phyloP scores from a whole-genome alignment of 2,113 vertebrate species.

The Sapajus apella region DNA sequence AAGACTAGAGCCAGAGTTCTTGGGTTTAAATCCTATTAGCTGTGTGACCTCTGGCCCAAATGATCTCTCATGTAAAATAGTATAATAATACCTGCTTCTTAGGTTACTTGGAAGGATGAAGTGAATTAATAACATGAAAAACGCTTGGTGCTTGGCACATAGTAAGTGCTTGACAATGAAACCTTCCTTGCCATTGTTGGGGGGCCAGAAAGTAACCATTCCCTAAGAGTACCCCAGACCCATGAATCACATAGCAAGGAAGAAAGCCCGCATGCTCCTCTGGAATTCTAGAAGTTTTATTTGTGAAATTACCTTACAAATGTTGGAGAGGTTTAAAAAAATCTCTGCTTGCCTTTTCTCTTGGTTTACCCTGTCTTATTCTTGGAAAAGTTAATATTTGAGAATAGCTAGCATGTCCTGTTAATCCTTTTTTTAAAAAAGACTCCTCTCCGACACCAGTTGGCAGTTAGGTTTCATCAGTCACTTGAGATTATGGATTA shows the following conservation, averaged over 20 bases:
- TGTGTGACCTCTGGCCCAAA: neutral
- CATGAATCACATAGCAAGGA: neutral
- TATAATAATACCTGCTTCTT: neutral
- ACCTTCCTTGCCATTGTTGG: neutral
- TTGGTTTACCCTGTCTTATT: neutral
- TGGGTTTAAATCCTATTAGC: neutral
- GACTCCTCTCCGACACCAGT: neutral
- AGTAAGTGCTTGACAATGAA: neutral
- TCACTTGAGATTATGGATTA: constrained; percentile 64
- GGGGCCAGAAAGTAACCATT: neutral
- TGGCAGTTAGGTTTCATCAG: constrained; percentile 52
- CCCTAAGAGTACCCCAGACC: neutral
- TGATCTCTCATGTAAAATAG: neutral
- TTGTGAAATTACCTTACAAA: neutral
- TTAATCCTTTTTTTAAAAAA: constrained; percentile 34
- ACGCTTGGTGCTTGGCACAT: neutral
- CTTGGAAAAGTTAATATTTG: constrained; percentile 45
- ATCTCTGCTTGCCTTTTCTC: neutral
- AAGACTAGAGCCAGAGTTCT: neutral
- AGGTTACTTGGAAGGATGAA: neutral
- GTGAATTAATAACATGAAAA: neutral
- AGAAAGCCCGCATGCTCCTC: neutral
- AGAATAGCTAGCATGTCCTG: constrained; percentile 4
- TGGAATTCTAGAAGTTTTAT: neutral
- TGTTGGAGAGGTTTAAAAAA: neutral